These are phyloP conservation scores for Protobothrops flavoviridis DNA, from an alignment of 2,113 vertebrate genomes.

Conservation along the genomic window DNA sequence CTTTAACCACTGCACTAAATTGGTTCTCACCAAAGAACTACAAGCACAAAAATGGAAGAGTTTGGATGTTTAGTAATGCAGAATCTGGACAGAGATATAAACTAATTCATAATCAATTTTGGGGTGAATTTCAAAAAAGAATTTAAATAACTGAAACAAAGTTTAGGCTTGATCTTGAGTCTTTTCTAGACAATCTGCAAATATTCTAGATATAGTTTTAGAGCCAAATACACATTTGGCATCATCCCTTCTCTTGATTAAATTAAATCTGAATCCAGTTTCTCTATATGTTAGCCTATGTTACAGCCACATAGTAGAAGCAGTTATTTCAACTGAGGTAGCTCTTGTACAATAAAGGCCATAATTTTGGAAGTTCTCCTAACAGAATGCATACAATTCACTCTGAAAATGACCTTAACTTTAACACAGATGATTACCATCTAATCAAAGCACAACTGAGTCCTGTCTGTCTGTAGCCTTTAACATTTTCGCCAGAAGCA, in stretches of 20 bases:
- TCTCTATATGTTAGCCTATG: neutral
- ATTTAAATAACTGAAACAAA: neutral
- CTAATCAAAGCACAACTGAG: neutral
- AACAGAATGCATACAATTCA: neutral
- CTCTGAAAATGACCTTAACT: neutral
- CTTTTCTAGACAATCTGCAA: too few relatives aligned
- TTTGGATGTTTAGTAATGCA: neutral
- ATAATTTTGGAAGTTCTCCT: neutral
- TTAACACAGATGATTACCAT: neutral
- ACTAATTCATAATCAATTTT: neutral
- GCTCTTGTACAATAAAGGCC: neutral
- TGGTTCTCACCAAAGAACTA: neutral
- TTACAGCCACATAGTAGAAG: constrained; percentile 5
- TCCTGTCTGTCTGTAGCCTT: neutral
- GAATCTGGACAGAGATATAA: neutral
- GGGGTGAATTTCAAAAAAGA: neutral
- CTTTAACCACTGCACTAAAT: neutral
- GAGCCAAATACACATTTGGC: neutral
- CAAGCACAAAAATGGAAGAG: neutral
- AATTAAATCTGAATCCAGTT: neutral
- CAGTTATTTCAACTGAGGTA: constrained; percentile 4
- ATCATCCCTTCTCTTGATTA: neutral
- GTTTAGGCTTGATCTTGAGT: neutral
- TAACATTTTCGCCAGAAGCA: too few relatives aligned
- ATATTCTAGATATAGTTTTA: neutral